Percentiles rank a stretch among this genome's conserved stretches.
Evolutionary conservation across 1,140 invertebrate species (phyloP).

Genomic region (Lithobius niger): DNA sequence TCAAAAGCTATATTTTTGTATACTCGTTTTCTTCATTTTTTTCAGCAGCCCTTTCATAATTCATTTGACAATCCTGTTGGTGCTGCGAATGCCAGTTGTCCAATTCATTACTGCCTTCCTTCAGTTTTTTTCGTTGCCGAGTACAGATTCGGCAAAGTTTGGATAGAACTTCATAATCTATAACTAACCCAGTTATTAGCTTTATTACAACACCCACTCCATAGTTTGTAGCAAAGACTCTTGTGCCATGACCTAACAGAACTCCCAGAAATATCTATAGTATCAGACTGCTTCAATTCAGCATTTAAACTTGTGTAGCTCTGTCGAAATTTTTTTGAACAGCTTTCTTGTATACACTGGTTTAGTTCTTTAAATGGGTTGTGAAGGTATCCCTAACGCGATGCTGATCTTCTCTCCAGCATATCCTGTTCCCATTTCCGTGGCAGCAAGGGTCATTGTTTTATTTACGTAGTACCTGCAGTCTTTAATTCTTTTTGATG

Average conservation of each 20-base stretch:
- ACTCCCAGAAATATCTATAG: neutral
- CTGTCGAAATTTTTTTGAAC: neutral
- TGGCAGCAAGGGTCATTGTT: no score
- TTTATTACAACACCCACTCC: slow-evolving; percentile 11
- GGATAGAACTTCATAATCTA: slow-evolving; percentile 13
- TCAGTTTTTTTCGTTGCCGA: neutral
- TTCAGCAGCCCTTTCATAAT: slow-evolving; percentile 17
- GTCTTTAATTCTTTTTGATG: no score
- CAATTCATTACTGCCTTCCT: slow-evolving; percentile 17
- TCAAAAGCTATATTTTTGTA: slow-evolving; percentile 15
- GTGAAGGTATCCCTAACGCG: no score
- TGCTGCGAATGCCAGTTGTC: slow-evolving; percentile 9
- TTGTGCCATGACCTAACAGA: slow-evolving; percentile 16
- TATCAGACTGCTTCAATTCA: neutral
- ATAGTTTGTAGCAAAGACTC: slow-evolving; percentile 7
- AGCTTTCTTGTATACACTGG: no score
- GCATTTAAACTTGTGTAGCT: neutral
- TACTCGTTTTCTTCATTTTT: no score
- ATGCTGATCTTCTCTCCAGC: no score
- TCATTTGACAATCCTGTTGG: slow-evolving; percentile 20
- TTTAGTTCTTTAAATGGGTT: no score
- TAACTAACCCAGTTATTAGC: no score
- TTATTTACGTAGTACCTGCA: no score
- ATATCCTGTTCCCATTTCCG: no score
- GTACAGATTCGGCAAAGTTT: slow-evolving; percentile 10